Base-by-base conservation (phyloP, 1,140 invertebrate genomes). In the Ooceraea biroi region DNA sequence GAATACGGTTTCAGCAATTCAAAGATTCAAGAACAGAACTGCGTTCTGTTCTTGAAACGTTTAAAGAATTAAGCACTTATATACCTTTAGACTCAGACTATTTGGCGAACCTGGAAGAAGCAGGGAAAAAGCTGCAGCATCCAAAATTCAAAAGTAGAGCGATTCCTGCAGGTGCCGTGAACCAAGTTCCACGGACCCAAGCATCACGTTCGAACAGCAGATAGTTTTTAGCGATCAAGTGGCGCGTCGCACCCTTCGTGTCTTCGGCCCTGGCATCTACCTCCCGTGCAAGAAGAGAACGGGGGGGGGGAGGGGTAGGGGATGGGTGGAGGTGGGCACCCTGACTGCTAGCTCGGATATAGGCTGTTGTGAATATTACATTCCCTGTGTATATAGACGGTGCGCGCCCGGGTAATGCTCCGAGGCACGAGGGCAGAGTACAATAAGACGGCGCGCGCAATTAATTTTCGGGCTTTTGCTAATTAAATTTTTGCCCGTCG, bases 341-440 rank as follows among this genome's bases (percentile, higher is more conserved):
- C 90, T 89, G 90, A 88, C 90, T 87, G 88, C 84, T 82, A 77
- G 82, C 65, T 87, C 84, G 86, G 87, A 89, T 91, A 92, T 90
- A 90, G 91, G 89, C 90, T 93, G 92, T 93, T 93, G 92, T 92
- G 92, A 93, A 94, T 93, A 94, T 94, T 94, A 93, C 93, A 94
- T 93, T 93, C 92, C 90, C 90, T 73, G 91, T 92, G 85, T 91
- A 91, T 92, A 92, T 89, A 91, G 84, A 86, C 73, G 85, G 86
- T 85, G 86, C 85, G 87, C 82, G 88, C 86, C 86, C 80, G 88
- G 77, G 88, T 69, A 65, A 84, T 83, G 87, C 76, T 89, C 77
- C 88, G 68, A 87, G 88, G 78, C 74, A 85, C 78, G 80, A 72
- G 88, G 85, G 86, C 87, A 84, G 85, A 89, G 89, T 85, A 94